phyloP scores from a whole-genome alignment of 2,113 vertebrate genomes.

The Oryzias woworae region DNA sequence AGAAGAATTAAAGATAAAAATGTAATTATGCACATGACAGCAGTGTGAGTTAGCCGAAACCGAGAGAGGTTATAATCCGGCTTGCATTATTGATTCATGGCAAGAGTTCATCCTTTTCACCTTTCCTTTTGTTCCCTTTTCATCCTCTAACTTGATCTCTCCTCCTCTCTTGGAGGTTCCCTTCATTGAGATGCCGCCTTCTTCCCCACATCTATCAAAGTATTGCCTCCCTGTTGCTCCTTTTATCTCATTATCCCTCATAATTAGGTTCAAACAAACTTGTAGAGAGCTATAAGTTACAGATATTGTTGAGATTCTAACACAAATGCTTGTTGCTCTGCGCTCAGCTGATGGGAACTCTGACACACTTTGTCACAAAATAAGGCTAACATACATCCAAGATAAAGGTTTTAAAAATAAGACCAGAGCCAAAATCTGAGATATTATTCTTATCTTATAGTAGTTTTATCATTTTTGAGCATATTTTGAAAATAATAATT shows the following conservation, averaged over 20 bases:
- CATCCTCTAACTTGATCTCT: constrained; percentile 60
- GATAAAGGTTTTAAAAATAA: background rate
- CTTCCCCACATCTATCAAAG: constrained; percentile 58
- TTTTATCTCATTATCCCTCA: constrained; percentile 70
- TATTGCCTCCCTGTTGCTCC: constrained; percentile 52
- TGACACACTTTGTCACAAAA: background rate
- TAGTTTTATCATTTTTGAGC: no score
- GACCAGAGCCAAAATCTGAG: no score
- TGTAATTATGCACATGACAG: constrained; percentile 5
- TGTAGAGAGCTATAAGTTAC: constrained; percentile 45
- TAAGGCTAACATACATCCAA: background rate
- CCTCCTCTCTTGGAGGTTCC: constrained; percentile 41
- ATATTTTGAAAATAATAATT: no score
- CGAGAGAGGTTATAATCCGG: constrained; percentile 17
- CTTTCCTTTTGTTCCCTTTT: constrained; percentile 51
- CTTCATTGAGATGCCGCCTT: constrained; percentile 65
- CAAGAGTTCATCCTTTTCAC: constrained; percentile 27
- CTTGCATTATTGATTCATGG: constrained; percentile 42
- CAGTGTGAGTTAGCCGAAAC: constrained; percentile 15
- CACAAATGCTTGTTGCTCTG: background rate
- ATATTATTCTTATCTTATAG: no score
- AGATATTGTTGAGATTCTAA: constrained; percentile 53
- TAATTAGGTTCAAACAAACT: constrained; percentile 70
- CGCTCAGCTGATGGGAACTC: background rate
- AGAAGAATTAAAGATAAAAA: background rate